Conservation (phyloP, 37 sponge, comb jelly and placozoan species). For the Tethya wilhelma region DNA sequence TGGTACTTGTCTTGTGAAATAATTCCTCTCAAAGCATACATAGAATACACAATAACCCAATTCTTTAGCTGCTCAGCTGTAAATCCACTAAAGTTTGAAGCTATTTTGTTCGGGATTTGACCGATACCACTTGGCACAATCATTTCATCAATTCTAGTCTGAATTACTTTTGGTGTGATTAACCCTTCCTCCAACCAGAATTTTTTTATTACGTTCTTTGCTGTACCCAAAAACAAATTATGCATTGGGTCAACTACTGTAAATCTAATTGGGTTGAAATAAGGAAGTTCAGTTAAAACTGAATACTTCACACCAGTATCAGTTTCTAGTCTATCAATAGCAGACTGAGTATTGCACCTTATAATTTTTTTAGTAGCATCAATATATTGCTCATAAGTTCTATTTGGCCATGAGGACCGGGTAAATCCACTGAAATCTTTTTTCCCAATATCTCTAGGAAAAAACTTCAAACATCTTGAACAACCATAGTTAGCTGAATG, state of each 20-base stretch:
- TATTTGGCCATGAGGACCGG: slow-evolving; percentile 3
- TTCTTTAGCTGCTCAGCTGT: slow-evolving; percentile 68
- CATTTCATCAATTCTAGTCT: slow-evolving; percentile 12
- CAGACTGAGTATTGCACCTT: slow-evolving; percentile 3
- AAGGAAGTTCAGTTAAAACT: slow-evolving; percentile 29
- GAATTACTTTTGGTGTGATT: slow-evolving; percentile 26
- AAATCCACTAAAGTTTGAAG: slow-evolving; percentile 18
- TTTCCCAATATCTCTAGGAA: slow-evolving; percentile 21
- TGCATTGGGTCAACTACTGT: slow-evolving; percentile 47
- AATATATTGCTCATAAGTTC: slow-evolving; percentile 10
- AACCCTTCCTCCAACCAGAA: slow-evolving; percentile 5
- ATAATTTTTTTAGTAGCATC: neutral
- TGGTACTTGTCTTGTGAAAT: slow-evolving; percentile 14
- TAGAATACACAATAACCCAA: slow-evolving; percentile 42
- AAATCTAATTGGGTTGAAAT: slow-evolving; percentile 23
- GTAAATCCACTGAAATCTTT: slow-evolving; percentile 31
- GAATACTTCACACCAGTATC: slow-evolving; percentile 30
- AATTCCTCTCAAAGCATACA: slow-evolving; percentile 12
- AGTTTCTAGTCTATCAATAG: slow-evolving; percentile 1
- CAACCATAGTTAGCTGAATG: slow-evolving; percentile 39
- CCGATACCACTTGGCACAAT: slow-evolving; percentile 30
- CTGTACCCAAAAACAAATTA: slow-evolving; percentile 51
- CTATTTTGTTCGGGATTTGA: slow-evolving; percentile 48
- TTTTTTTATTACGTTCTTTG: slow-evolving; percentile 20
- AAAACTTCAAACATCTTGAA: slow-evolving; percentile 29